These are phyloP conservation scores for Ranitomeya imitator DNA, from an alignment of 2,113 vertebrate species.

Conservation along the genomic window DNA sequence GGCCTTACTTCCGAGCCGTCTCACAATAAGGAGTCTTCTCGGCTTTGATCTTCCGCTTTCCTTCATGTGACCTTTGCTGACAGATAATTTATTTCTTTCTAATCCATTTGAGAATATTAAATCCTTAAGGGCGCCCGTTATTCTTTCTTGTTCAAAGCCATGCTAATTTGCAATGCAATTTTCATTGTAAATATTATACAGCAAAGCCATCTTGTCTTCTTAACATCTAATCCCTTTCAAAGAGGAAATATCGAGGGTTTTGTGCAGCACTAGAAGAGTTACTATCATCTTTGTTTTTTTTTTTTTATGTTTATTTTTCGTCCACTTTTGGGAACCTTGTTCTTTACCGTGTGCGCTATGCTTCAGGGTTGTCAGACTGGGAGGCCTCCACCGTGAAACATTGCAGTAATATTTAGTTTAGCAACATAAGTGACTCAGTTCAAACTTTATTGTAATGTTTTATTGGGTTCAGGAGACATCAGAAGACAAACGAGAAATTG, in stretches of 20 bases:
- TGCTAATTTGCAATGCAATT: constrained; percentile 57
- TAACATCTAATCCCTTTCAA: constrained; percentile 29
- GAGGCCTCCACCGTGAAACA: no score
- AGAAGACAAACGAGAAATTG: no score
- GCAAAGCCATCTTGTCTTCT: constrained; percentile 51
- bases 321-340: neutral
- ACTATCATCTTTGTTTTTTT: neutral
- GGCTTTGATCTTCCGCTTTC: constrained; percentile 56
- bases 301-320: neutral
- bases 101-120: constrained; percentile 54
- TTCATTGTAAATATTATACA: constrained; percentile 55
- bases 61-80: constrained; percentile 57
- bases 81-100: constrained; percentile 55
- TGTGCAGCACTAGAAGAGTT: constrained; percentile 20
- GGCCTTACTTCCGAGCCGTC: constrained; percentile 39
- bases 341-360: neutral
- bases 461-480: no score
- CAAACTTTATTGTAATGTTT: no score
- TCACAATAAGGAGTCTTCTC: constrained; percentile 32
- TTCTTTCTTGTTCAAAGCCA: constrained; percentile 57
- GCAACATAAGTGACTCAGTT: no score
- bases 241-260: neutral
- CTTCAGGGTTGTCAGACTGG: neutral
- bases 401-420: no score
- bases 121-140: constrained; percentile 50